Base-by-base conservation (phyloP, 2,888 invertebrate genomes). In the Cylindroiulus punctatus region DNA sequence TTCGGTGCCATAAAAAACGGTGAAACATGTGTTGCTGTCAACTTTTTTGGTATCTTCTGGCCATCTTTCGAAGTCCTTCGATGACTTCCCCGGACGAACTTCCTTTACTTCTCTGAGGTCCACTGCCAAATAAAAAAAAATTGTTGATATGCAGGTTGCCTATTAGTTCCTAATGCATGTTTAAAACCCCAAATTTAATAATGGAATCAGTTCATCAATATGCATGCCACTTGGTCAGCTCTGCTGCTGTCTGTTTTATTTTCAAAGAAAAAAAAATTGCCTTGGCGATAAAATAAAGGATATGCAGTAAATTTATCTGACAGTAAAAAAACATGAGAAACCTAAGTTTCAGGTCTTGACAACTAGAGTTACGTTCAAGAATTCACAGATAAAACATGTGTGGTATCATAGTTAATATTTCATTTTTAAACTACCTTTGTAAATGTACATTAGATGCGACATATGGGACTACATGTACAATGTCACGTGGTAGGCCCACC, bases 21-120 rank as follows among this genome's bases (percentile, higher is more conserved):
- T 95, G 91, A 98, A 97, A 91, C 98, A 98, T 90, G 95, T 94
- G 40, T 93, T 92, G 88, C 92, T 92, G 89, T 98, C 97, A 85
- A 95, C 93, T 89, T 94, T 94, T 90, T 96, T 96, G 0, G 95
- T 92, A 89, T 98, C 98, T 86, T 98, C 98, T 0, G 95, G 94
- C 95, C 97, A 98, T 89, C 95, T 94, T 88, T 98, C 97, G 92
- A 98, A 98, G 90, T 97, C 97, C 91, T 95, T 96, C 0, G 96
- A 96, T 89, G 93, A 93, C 90, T 96, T 97, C 8, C 98, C 98
- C 42, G 94, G 90, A 57, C 98, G 93, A 81, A 98, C 94, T 92
- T 98, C 98, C 91, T 96, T 97, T 10, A 98, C 94, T 91, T 97
- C 96, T 86, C 96, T 92, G 88, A 98, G 86, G 92, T 93, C 93